Percentiles rank a stretch among this genome's conserved stretches.
Conservation (phyloP, 2,113 vertebrate species). For the Barnardius zonarius region DNA sequence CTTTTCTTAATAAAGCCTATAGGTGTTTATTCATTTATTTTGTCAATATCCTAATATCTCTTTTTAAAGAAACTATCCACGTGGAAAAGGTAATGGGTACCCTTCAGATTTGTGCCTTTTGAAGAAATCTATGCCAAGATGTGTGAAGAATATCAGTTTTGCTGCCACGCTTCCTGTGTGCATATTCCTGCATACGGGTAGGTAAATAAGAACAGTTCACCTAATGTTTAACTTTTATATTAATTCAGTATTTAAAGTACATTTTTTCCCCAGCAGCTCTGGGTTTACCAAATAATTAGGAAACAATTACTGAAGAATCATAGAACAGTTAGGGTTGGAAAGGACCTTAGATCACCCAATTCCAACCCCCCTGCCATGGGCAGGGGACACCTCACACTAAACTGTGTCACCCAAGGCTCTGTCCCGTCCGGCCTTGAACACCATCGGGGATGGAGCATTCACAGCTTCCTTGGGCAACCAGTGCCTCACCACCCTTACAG, state of each 20-base stretch:
- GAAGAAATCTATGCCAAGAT: neutral
- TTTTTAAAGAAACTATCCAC: neutral
- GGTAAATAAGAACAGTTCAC: neutral
- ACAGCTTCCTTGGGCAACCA: too few species aligned
- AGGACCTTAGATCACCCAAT: too few species aligned
- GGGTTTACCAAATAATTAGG: neutral
- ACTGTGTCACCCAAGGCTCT: too few species aligned
- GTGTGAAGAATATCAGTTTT: neutral
- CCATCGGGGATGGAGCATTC: too few species aligned
- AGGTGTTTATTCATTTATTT: neutral
- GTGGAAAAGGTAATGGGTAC: neutral
- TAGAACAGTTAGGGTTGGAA: too few species aligned
- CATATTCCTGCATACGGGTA: neutral
- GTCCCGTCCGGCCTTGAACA: too few species aligned
- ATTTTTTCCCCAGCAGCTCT: neutral
- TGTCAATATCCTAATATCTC: neutral
- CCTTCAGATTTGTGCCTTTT: neutral
- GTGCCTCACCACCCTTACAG: too few species aligned
- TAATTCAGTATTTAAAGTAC: neutral
- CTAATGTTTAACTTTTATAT: neutral
- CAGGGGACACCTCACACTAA: too few species aligned
- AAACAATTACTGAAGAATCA: neutral
- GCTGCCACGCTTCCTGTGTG: neutral
- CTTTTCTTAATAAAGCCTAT: neutral
- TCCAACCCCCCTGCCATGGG: too few species aligned